Percentiles rank a stretch among this genome's conserved stretches.
Conservation (phyloP, 2,888 invertebrate species). For the Ectemnius continuus region DNA sequence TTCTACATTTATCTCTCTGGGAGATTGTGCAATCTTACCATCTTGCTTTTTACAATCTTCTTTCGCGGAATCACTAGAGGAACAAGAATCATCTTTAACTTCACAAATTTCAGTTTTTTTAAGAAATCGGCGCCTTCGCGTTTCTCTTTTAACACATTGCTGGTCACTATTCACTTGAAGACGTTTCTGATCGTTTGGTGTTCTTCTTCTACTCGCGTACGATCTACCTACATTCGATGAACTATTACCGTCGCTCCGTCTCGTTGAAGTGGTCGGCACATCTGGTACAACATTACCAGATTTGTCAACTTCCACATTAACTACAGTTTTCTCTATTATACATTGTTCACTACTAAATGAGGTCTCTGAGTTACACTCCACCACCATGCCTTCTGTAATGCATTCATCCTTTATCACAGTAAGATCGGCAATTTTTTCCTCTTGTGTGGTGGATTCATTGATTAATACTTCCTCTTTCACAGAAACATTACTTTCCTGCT, state of each 20-base stretch:
- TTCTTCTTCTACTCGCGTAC: conserved; percentile 28
- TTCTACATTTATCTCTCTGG: conserved; percentile 18
- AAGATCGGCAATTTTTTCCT: conserved; percentile 66
- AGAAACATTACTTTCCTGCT: conserved; percentile 60
- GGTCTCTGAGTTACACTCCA: conserved; percentile 54
- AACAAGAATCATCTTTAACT: conserved; percentile 20
- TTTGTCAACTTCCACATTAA: conserved; percentile 55
- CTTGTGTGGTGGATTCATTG: conserved; percentile 58
- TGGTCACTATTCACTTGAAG: conserved; percentile 20
- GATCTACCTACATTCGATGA: conserved; percentile 34
- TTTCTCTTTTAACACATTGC: conserved; percentile 22
- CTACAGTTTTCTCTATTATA: conserved; percentile 54
- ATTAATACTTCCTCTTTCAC: conserved; percentile 68
- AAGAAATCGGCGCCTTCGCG: conserved; percentile 12
- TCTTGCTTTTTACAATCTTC: conserved; percentile 3
- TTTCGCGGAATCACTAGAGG: conserved; percentile 16
- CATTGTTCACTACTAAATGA: conserved; percentile 30
- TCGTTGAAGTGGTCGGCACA: conserved; percentile 37
- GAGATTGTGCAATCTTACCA: neutral
- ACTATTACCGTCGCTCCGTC: conserved; percentile 30
- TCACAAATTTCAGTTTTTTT: conserved; percentile 9
- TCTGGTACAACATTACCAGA: conserved; percentile 45
- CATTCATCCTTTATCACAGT: conserved; percentile 70
- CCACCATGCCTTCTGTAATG: conserved; percentile 64
- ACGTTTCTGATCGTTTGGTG: conserved; percentile 13